Conservation (phyloP, 1,140 invertebrate genomes). For the Drosophila quadrilineata region DNA sequence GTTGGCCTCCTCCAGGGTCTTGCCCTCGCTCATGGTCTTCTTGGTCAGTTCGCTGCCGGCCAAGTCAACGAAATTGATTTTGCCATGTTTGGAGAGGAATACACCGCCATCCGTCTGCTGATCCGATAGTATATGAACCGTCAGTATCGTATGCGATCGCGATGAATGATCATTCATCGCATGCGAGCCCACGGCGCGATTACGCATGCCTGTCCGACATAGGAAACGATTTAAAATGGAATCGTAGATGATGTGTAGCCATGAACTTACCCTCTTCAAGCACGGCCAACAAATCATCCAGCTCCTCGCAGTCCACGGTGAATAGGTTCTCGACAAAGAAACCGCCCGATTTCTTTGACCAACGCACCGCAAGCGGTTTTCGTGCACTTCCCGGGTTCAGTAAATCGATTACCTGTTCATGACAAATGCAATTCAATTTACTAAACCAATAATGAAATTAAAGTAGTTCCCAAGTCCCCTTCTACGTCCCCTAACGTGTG, state of each 20-base stretch:
- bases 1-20: constrained; percentile 95
- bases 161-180: constrained; percentile 98
- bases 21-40: constrained; percentile 94
- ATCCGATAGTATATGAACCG: constrained; percentile 92
- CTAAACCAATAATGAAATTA: constrained; percentile 55
- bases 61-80: constrained; percentile 96
- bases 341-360: constrained; percentile 94
- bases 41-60: constrained; percentile 97
- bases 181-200: constrained; percentile 92
- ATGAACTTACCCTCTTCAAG: constrained; percentile 91
- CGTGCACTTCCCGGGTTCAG: constrained; percentile 92
- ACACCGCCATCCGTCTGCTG: constrained; percentile 90
- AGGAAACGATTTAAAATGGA: neutral
- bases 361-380: constrained; percentile 92
- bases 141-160: constrained; percentile 96
- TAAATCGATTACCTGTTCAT: constrained; percentile 93
- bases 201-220: constrained; percentile 86
- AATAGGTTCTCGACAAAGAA: constrained; percentile 98
- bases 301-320: constrained; percentile 94
- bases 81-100: constrained; percentile 93
- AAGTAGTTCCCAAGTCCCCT: neutral
- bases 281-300: constrained; percentile 96
- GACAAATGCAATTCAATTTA: constrained; percentile 68
- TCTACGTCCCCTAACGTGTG: neutral
- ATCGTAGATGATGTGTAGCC: neutral